Conservation (phyloP, 2,797 vertebrate species). For the Microhierax caerulescens region DNA sequence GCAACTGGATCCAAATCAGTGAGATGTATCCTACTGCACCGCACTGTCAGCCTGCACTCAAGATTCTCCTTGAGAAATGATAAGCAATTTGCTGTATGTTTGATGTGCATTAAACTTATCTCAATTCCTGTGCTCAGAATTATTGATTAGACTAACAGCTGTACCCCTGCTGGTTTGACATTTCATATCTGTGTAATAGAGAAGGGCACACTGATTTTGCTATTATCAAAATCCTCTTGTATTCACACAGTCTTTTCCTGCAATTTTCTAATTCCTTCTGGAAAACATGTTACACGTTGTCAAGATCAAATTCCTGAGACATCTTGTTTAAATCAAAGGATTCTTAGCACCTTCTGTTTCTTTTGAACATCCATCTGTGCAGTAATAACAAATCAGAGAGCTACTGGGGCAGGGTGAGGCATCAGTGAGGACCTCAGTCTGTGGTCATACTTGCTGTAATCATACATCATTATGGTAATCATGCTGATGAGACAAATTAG, state of each 20-base stretch:
- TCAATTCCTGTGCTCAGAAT: not conserved
- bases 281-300: conserved; percentile 43
- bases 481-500: not conserved
- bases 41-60: not conserved
- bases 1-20: not conserved
- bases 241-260: conserved; percentile 10
- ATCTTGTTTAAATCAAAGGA: conserved; percentile 68
- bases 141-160: conserved; percentile 5
- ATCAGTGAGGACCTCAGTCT: not conserved
- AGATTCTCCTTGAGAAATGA: not conserved
- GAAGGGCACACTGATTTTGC: conserved; percentile 23
- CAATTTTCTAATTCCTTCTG: conserved; percentile 45
- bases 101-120: not conserved
- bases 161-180: not conserved
- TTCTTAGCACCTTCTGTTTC: conserved; percentile 63
- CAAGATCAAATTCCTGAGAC: conserved; percentile 55
- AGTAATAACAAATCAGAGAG: not conserved
- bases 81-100: not conserved
- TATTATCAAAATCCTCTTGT: conserved; percentile 25
- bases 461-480: not conserved
- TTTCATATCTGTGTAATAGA: not conserved
- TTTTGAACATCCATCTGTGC: conserved; percentile 43
- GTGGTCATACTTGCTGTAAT: not conserved
- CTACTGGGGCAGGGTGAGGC: not conserved
- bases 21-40: not conserved